Evolutionary conservation across 2,797 vertebrate species (phyloP).

Genomic region (Pyrrhura leucotis): DNA sequence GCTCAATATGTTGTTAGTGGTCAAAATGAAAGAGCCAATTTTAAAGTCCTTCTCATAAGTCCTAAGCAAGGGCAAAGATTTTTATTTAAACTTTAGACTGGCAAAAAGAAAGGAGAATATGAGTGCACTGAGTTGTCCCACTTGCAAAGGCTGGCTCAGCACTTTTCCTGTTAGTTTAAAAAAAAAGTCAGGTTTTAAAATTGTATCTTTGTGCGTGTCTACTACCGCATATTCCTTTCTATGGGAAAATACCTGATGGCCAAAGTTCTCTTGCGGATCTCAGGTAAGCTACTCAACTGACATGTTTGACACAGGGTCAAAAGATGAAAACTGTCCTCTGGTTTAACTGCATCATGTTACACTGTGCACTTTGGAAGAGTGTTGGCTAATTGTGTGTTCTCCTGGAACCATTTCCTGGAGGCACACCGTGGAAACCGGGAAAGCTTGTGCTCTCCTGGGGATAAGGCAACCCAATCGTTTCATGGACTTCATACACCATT

Average conservation of each 20-base stretch:
- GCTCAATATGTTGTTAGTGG: background rate
- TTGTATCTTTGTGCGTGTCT: background rate
- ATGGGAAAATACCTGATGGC: background rate
- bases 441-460: background rate
- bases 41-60: background rate
- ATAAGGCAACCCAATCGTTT: background rate
- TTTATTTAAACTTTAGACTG: background rate
- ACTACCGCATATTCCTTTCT: background rate
- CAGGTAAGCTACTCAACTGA: constrained; percentile 42
- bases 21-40: background rate
- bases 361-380: constrained; percentile 7
- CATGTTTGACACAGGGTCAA: constrained; percentile 33
- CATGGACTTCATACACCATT: background rate
- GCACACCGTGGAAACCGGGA: background rate
- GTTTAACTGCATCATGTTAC: constrained; percentile 56
- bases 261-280: background rate
- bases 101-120: background rate
- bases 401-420: constrained; percentile 1
- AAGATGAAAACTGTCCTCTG: constrained; percentile 45
- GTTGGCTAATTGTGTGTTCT: constrained; percentile 37
- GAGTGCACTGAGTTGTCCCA: background rate
- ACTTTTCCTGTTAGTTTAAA: background rate
- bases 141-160: background rate
- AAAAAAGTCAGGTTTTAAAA: background rate
- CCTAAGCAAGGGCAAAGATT: background rate